Percentiles rank a stretch among this genome's conserved stretches.
These are phyloP conservation scores for Ceratina calcarata DNA, from an alignment of 1,140 invertebrate genomes.

Conservation along the genomic window DNA sequence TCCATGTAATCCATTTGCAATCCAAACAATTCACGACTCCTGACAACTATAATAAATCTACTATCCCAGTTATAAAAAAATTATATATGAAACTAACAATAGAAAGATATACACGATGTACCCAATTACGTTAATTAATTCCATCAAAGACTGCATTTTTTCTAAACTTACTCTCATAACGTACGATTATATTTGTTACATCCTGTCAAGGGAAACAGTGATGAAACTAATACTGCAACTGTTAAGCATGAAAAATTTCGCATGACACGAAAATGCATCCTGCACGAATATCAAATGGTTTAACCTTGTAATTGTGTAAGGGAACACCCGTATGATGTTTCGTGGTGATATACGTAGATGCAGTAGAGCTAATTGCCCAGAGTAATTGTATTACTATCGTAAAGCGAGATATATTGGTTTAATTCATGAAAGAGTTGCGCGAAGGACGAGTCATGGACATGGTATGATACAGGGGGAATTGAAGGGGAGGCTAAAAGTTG, in stretches of 20 bases:
- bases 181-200: too few relatives aligned
- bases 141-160: too few relatives aligned
- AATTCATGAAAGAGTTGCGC: not conserved
- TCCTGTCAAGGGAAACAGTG: not conserved
- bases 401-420: not conserved
- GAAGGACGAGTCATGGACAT: constrained; percentile 31
- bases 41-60: too few relatives aligned
- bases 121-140: too few relatives aligned
- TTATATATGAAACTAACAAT: too few relatives aligned
- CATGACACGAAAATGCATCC: too few relatives aligned
- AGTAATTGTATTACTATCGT: not conserved
- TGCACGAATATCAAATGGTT: too few relatives aligned
- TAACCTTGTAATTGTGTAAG: too few relatives aligned
- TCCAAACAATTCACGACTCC: too few relatives aligned
- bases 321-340: not conserved
- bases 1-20: not conserved
- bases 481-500: not conserved
- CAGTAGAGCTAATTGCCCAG: not conserved
- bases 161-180: too few relatives aligned
- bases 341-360: not conserved
- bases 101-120: too few relatives aligned
- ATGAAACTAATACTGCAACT: not conserved
- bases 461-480: not conserved
- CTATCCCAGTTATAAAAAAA: too few relatives aligned
- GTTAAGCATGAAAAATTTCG: not conserved